Conservation (phyloP, 2,888 invertebrate genomes). For the Drosophila hamatofila region DNA sequence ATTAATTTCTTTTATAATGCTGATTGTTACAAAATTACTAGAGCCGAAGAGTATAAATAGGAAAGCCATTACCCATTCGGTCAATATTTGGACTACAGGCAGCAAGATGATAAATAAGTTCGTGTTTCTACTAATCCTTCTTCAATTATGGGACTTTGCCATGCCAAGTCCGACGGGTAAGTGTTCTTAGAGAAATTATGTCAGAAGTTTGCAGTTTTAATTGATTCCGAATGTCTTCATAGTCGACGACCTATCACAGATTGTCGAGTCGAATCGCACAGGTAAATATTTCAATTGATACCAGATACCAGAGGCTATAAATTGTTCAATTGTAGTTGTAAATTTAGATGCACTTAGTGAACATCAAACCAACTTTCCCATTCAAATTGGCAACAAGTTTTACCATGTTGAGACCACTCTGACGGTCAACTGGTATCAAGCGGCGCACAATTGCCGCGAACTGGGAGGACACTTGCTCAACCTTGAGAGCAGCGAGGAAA, state of each 20-base stretch:
- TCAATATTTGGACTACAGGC: conserved; percentile 1
- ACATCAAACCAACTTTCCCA: conserved; percentile 11
- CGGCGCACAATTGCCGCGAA: conserved; percentile 29
- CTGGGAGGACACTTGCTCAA: conserved; percentile 41
- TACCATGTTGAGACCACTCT: conserved; percentile 8
- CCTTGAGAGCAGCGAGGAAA: conserved; percentile 36
- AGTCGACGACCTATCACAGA: neutral
- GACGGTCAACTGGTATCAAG: conserved; percentile 30
- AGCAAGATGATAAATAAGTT: conserved; percentile 23
- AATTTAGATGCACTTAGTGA: neutral
- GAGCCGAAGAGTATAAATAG: conserved; percentile 24
- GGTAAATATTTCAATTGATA: neutral
- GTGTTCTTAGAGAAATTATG: neutral
- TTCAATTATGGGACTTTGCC: conserved; percentile 29
- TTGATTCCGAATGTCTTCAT: neutral
- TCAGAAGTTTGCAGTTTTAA: neutral
- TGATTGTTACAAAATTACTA: neutral
- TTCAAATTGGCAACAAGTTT: conserved; percentile 43
- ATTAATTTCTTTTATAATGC: conserved; percentile 5
- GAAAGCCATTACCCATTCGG: no score
- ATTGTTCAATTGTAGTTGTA: neutral
- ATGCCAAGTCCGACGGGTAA: conserved; percentile 24
- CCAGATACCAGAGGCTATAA: neutral
- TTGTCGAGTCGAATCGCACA: neutral
- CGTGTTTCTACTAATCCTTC: conserved; percentile 14